phyloP scores from a whole-genome alignment of 2,797 vertebrate species.

The Lepus oiostolus region DNA sequence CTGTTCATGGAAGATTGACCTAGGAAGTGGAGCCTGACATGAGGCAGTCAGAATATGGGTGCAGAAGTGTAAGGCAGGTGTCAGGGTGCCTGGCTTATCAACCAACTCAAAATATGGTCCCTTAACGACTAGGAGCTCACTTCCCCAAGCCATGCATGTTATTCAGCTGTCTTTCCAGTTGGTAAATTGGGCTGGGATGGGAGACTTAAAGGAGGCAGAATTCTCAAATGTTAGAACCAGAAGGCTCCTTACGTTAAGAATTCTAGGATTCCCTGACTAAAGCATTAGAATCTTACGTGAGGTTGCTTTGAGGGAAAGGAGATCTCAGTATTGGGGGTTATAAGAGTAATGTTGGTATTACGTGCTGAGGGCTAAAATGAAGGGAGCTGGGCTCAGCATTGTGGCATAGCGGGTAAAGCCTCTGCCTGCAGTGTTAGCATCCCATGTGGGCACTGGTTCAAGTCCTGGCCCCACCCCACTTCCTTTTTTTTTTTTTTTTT shows the following conservation, averaged over 20 bases:
- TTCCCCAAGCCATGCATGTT: conserved; percentile 34
- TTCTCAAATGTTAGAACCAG: conserved; percentile 44
- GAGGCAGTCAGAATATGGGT: background rate
- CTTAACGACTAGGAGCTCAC: background rate
- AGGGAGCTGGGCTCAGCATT: background rate
- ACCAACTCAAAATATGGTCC: conserved; percentile 10
- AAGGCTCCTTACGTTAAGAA: background rate
- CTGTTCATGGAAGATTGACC: background rate
- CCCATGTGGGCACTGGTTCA: no score
- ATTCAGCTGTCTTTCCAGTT: conserved; percentile 36
- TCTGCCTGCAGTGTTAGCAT: no score
- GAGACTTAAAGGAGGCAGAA: conserved; percentile 37
- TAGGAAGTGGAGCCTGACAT: conserved; percentile 1
- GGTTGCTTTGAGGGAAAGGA: conserved; percentile 31
- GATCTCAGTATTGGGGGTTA: background rate
- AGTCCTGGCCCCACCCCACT: no score
- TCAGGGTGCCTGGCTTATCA: conserved; percentile 33
- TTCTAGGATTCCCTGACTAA: background rate
- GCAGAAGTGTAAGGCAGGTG: background rate
- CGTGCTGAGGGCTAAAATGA: conserved; percentile 24
- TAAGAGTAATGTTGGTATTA: background rate
- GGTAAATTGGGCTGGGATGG: background rate
- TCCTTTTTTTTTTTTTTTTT: no score
- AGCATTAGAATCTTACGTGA: conserved; percentile 8
- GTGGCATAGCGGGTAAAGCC: no score